Evolutionary conservation across 2,113 vertebrate species (phyloP), one percentile per base, ranked within the genome.

Genomic region (Perccottus glenii): DNA sequence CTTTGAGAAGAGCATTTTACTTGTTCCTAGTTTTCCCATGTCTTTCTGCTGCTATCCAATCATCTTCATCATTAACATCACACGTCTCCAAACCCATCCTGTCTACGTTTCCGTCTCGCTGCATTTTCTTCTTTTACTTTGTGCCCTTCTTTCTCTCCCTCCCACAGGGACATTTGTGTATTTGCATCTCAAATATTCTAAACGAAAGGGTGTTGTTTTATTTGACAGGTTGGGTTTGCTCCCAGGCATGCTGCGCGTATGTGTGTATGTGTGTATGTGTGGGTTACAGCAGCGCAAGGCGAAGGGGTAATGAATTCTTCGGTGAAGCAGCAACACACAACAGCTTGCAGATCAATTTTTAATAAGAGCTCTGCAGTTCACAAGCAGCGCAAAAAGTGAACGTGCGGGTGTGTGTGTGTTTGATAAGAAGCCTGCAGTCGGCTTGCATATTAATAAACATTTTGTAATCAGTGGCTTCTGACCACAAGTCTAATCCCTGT

Each of bases 301-400:
- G 74, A 64, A 57, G 79, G 73, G 83, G 83, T 92, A 92, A 92
- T 91, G 84, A 92, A 92, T 93, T 93, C 89, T 85, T 92, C 80
- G 80, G 84, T 62, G 33, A 80, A 85, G 85, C 90, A 83, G 87
- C 72, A 73, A 91, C 81, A 88, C 88, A 89, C 80, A 88, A 88
- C 92, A 92, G 91, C 91, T 92, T 88, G 89, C 72, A 85, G 89
- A 92, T 92, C 85, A 91, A 93, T 93, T 92, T 93, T 92, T 93
- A 93, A 93, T 93, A 92, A 90, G 88, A 88, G 78, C 78, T 82
- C 81, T 64, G 82, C 83, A 82, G 87, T 90, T 89, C 88, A 77
- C 85, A 87, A 86, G 85, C 85, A 77, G 74, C 56, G 51, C 71
- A 61, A 77, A 83, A 83, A 77, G 68, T 69, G 55, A 74, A 63